These are phyloP conservation scores for Ataeniobius toweri DNA, from an alignment of 2,797 vertebrate genomes.

Conservation along the genomic window DNA sequence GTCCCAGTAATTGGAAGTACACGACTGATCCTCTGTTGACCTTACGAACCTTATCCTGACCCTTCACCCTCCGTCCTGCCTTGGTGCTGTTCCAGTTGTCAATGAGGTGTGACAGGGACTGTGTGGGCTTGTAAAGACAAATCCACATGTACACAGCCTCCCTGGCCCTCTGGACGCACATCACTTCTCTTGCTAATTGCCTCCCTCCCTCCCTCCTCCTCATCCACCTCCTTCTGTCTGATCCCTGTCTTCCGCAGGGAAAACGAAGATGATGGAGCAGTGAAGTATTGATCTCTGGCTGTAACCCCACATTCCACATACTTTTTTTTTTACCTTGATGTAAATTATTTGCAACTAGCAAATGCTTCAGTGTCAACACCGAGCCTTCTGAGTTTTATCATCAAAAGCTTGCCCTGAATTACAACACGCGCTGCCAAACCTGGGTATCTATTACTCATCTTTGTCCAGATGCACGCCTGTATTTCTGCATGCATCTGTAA, in stretches of 20 bases:
- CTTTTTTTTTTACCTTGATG: constrained; percentile 31
- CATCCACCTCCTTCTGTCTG: not conserved
- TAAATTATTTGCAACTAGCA: constrained; percentile 54
- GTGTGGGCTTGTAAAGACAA: constrained; percentile 43
- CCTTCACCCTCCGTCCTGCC: constrained; percentile 30
- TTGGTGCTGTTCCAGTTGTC: constrained; percentile 49
- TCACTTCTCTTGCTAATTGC: constrained; percentile 64
- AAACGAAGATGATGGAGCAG: constrained; percentile 9
- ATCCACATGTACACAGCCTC: constrained; percentile 28
- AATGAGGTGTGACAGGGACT: constrained; percentile 63
- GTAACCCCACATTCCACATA: constrained; percentile 41
- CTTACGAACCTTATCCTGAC: constrained; percentile 25
- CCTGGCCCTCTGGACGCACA: constrained; percentile 52
- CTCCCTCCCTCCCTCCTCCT: constrained; percentile 18
- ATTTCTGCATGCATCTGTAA: constrained; percentile 3
- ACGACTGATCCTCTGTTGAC: constrained; percentile 23
- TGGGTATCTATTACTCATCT: constrained; percentile 28
- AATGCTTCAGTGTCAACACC: constrained; percentile 41
- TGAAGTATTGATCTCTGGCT: constrained; percentile 24
- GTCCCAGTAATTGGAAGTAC: not conserved
- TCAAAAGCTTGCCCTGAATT: constrained; percentile 42
- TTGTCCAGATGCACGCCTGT: constrained; percentile 16
- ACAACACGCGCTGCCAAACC: constrained; percentile 28
- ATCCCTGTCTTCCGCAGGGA: constrained; percentile 15
- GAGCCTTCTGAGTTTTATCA: constrained; percentile 30